Conservation (phyloP, 2,113 vertebrate species). For the Condylura cristata region DNA sequence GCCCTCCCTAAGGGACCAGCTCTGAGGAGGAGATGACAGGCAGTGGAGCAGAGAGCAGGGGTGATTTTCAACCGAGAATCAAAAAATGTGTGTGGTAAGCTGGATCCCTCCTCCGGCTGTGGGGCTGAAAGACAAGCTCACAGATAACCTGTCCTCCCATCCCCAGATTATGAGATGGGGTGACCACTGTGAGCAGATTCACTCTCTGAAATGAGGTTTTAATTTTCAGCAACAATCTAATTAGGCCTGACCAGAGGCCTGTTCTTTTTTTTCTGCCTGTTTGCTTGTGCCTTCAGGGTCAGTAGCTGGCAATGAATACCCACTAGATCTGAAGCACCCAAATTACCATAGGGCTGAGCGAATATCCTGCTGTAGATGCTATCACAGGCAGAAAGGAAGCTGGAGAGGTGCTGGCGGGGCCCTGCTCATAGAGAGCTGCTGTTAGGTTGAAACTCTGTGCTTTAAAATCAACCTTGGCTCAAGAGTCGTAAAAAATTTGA, state of each 20-base stretch:
- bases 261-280: conserved; percentile 29
- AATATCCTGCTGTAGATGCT: not conserved
- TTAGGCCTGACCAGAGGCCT: not conserved
- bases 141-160: not conserved
- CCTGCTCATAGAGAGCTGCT: not conserved
- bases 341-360: not conserved
- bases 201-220: conserved; percentile 11
- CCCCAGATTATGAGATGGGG: not conserved
- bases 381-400: not conserved
- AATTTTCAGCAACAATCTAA: conserved; percentile 47
- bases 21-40: not conserved
- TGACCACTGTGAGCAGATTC: not conserved
- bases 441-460: not conserved
- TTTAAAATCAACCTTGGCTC: not conserved
- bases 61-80: not conserved
- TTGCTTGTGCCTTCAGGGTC: conserved; percentile 54
- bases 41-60: not conserved
- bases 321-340: not conserved
- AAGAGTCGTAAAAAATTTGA: no score
- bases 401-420: not conserved
- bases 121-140: not conserved
- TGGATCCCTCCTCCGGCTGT: not conserved
- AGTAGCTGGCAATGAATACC: conserved; percentile 4
- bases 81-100: not conserved
- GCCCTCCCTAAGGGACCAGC: not conserved